These are phyloP conservation scores for Cebidichthys violaceus DNA, from an alignment of 2,113 vertebrate genomes.

Conservation along the genomic window DNA sequence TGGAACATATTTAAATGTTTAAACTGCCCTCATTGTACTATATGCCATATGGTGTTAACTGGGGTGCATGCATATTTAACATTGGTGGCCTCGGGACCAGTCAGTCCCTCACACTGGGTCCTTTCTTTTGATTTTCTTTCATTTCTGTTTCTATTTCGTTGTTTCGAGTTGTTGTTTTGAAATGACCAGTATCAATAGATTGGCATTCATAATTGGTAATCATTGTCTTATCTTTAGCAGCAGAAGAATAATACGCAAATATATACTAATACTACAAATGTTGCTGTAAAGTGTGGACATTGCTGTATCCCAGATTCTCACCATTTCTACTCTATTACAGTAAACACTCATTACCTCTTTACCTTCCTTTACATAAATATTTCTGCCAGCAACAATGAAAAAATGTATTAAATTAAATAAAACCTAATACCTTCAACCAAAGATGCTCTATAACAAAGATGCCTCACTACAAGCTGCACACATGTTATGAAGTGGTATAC, in stretches of 20 bases:
- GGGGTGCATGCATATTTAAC: conserved; percentile 57
- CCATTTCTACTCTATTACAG: no score
- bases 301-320: no score
- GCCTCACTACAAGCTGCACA: neutral
- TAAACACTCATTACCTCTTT: no score
- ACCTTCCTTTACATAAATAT: neutral
- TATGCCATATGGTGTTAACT: conserved; percentile 35
- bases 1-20: conserved; percentile 41
- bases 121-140: neutral
- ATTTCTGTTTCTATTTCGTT: neutral
- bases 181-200: neutral
- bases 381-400: neutral
- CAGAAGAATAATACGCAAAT: neutral
- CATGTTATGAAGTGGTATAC: neutral
- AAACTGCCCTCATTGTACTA: conserved; percentile 26
- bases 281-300: no score
- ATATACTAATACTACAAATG: neutral
- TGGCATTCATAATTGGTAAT: neutral
- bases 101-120: neutral
- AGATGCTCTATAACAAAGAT: neutral
- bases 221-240: neutral
- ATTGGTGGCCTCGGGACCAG: conserved; percentile 9
- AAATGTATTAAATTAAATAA: neutral
- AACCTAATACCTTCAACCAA: neutral
- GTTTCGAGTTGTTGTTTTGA: neutral